These are phyloP conservation scores for Lophius americanus DNA, from an alignment of 2,797 vertebrate genomes.

Conservation along the genomic window DNA sequence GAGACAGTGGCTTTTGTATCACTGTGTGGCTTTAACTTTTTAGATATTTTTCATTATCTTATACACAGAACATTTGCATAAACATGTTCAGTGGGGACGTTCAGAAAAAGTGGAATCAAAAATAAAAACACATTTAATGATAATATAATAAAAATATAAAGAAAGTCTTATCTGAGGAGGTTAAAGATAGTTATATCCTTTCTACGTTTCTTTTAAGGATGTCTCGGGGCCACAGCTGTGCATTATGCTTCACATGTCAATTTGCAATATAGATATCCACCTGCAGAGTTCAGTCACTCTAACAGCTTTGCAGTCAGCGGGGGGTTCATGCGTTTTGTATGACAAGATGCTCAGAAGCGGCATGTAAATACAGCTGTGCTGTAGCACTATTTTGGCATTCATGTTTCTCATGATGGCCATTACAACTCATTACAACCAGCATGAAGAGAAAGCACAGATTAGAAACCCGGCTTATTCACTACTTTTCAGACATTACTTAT, in stretches of 20 bases:
- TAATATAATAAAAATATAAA: background rate
- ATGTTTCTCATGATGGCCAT: background rate
- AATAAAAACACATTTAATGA: background rate
- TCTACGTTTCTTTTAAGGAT: background rate
- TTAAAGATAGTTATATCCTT: background rate
- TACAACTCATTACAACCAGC: constrained; percentile 13
- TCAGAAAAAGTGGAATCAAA: background rate
- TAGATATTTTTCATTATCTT: background rate
- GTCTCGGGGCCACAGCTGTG: constrained; percentile 20
- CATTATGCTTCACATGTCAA: constrained; percentile 31
- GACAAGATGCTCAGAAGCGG: constrained; percentile 48
- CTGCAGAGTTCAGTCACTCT: constrained; percentile 59
- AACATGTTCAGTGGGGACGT: background rate
- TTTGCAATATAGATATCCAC: constrained; percentile 55
- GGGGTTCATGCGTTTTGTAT: constrained; percentile 48
- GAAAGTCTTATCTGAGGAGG: background rate
- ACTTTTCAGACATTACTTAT: background rate
- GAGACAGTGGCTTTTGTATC: background rate
- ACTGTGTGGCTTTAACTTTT: background rate
- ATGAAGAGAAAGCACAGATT: background rate
- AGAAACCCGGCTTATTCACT: background rate
- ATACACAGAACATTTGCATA: background rate
- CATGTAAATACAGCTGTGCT: constrained; percentile 63
- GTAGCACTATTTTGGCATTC: constrained; percentile 33
- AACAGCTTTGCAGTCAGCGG: constrained; percentile 45